Base-by-base conservation (phyloP, 2,888 invertebrate genomes). In the Microctonus aethiopoides region DNA sequence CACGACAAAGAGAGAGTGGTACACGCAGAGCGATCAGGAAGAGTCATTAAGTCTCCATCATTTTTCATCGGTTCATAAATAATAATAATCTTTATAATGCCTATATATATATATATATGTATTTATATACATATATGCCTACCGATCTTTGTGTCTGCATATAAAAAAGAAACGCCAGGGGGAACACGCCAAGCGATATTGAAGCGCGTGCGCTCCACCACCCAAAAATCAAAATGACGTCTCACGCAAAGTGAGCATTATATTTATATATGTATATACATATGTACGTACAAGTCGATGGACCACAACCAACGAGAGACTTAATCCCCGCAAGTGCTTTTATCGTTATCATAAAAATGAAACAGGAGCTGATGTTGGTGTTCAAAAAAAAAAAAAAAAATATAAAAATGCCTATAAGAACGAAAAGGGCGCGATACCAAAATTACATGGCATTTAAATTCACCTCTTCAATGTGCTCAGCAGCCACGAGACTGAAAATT, bases 11-110 rank as follows among this genome's bases (percentile, higher is more conserved):
- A 52, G 34, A 65, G 63, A 67, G 51, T 65, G 39, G n/a, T n/a
- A 46, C 32, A 29, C 29, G 36, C 54, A 54, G 9, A 41, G 36
- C 29, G 46, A 46, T 46, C 16, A 46, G 46, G 46, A 64, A 64
- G 54, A 68, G 39, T 68, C 62, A 56, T 62, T 62, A 68, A 62
- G 29, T 54, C 41, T 60, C 39, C 20, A 56, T 68, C 39, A 62
- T 68, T 68, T 62, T 54, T 68, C 54, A 24, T 29, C 59, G 51
- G 68, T 68, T 39, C 62, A 68, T 68, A 68, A 68, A 68, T 54
- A 68, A 62, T 62, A 34, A 59, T 32, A 10, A 34, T 59, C 16
- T 16, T 7, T 9, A 29, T 10, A 59, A 34, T n/a, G n/a, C 1
- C 9, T 11, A 34, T 24, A 22, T 13, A 41, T 22, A 22, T 39